phyloP scores from a whole-genome alignment of 1,140 invertebrate species.

The Tetragonula clypearis region DNA sequence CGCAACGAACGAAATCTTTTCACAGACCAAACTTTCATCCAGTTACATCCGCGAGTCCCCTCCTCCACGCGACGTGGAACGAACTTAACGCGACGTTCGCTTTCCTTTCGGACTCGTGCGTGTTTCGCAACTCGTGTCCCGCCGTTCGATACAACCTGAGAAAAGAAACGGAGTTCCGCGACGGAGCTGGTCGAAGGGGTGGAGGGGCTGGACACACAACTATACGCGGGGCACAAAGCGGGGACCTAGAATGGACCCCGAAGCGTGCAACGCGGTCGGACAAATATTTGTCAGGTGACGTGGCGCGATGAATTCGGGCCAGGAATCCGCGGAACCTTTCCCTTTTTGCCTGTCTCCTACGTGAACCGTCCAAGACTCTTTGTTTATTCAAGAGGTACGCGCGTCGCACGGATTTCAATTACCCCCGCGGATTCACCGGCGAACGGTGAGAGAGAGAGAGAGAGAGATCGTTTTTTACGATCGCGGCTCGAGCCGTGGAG shows the following conservation, averaged over 20 bases:
- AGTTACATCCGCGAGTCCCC: neutral
- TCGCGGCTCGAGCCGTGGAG: no score
- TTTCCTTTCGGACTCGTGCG: conserved; percentile 5
- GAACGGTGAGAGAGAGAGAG: no score
- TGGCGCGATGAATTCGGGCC: neutral
- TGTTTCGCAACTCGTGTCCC: neutral
- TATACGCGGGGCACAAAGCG: conserved; percentile 10
- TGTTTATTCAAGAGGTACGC: neutral
- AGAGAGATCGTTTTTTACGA: no score
- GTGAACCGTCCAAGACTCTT: no score
- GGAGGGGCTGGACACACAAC: no score
- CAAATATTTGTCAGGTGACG: conserved; percentile 4
- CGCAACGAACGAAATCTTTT: conserved; percentile 8
- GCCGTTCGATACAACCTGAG: neutral
- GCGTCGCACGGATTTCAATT: neutral
- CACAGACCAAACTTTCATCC: neutral
- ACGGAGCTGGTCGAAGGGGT: neutral
- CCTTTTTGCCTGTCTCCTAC: neutral
- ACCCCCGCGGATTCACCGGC: no score
- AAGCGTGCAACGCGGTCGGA: neutral
- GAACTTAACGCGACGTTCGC: conserved; percentile 22
- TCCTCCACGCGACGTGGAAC: neutral
- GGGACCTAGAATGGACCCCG: neutral
- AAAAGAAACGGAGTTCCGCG: neutral
- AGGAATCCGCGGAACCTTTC: neutral